Evolutionary conservation across 2,113 vertebrate genomes (phyloP).

Genomic region (Orientallactaga bullata): DNA sequence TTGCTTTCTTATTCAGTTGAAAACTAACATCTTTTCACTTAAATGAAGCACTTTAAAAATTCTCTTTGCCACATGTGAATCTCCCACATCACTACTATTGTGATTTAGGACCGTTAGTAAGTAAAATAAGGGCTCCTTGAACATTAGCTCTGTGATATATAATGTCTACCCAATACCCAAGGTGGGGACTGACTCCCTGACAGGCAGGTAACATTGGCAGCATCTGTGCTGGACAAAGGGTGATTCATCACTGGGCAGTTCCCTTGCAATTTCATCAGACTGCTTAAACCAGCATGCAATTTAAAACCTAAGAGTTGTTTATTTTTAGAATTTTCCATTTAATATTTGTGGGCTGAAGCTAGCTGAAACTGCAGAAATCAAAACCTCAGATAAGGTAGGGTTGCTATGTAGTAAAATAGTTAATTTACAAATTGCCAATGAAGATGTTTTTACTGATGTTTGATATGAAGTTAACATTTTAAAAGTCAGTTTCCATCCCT

Average conservation of each 20-base stretch:
- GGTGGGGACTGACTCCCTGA: background rate
- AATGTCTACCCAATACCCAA: background rate
- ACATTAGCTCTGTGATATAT: background rate
- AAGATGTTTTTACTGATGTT: constrained; percentile 6
- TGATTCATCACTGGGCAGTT: background rate
- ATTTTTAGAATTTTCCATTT: background rate
- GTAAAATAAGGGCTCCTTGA: background rate
- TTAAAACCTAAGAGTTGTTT: background rate
- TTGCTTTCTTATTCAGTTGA: background rate
- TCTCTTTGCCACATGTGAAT: background rate
- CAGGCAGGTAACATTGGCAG: background rate
- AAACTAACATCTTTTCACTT: background rate
- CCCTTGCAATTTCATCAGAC: background rate
- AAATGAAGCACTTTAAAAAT: background rate
- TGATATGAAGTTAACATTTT: constrained; percentile 45
- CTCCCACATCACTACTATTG: background rate
- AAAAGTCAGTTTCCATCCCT: background rate
- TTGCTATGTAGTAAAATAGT: background rate
- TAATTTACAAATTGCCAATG: background rate
- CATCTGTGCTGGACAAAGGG: background rate
- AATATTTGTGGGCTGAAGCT: background rate
- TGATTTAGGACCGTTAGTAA: background rate
- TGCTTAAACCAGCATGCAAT: no score
- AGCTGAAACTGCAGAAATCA: background rate
- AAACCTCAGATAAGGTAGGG: background rate